These are phyloP conservation scores for Fragum sueziense DNA, from an alignment of 2,888 invertebrate genomes.

Conservation along the genomic window DNA sequence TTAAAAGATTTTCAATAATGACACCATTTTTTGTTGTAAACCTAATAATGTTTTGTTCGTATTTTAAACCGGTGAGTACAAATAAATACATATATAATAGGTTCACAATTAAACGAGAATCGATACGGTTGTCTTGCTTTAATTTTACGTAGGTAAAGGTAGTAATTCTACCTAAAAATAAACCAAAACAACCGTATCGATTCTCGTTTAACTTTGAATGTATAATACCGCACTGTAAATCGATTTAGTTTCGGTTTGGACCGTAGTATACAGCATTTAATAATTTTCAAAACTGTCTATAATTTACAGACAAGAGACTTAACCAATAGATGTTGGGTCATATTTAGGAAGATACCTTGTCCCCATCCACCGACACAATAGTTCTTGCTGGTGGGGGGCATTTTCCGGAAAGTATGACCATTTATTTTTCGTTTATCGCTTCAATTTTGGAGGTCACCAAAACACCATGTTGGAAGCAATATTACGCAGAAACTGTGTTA, in stretches of 20 bases:
- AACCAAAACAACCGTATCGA: too few species aligned
- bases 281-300: background rate
- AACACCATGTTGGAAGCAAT: background rate
- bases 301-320: background rate
- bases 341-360: background rate
- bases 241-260: background rate
- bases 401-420: background rate
- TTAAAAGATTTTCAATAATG: too few species aligned
- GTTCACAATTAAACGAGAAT: too few species aligned
- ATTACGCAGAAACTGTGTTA: background rate
- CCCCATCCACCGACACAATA: background rate
- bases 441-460: background rate
- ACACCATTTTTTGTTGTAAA: too few species aligned
- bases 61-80: background rate
- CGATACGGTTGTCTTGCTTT: too few species aligned
- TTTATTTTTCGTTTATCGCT: background rate
- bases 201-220: too few species aligned
- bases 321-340: background rate
- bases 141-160: too few species aligned
- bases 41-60: too few species aligned
- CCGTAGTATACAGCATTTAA: background rate
- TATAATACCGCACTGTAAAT: background rate
- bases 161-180: too few species aligned
- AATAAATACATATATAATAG: background rate
- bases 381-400: background rate